Evolutionary conservation across 2,888 invertebrate genomes (phyloP), one percentile per base, ranked within the genome.

Genomic region (Lobophora halterata): DNA sequence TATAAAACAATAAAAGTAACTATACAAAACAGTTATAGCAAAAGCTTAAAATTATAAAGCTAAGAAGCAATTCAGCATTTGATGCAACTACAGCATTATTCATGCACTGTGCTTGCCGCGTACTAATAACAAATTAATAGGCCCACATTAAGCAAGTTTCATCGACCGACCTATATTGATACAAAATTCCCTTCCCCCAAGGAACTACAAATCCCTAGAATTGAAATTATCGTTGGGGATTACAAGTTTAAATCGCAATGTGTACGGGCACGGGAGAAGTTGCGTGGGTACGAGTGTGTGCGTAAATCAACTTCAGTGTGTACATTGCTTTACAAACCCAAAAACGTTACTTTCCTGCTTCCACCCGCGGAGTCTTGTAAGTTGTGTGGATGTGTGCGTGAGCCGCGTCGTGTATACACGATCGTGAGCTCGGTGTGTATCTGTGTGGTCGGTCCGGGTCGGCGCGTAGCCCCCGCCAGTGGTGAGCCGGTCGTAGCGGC

Each of bases 141-240:
- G 27, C 31, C n/a, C 17, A 31, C 31, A 31, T 23, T 28, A 21
- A 27, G 18, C 13, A 17, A 18, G 5, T 31, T 13, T 14, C 23
- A 39, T 32, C 27, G 39, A 39, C 28, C 33, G 39, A 33, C 39
- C 33, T 32, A 20, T 24, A 28, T 32, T 6, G 9, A 24, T 29
- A 12, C 18, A 17, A 27, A 30, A 10, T 13, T 7, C 23, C 14
- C 18, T 27, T 28, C 12, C 24, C 14, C 16, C 7, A 28, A 26
- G 8, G 9, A 63, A 72, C 70, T 68, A 73, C 58, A 71, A 77
- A 79, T 78, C 72, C 74, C 68, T 74, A 74, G 77, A 78, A 82
- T 80, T 79, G 74, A 80, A 83, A 85, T 85, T 74, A 82, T 82
- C 79, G 74, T 80, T 74, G 72, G 69, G 79, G 81, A 82, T 86